Evolutionary conservation across 2,113 vertebrate species (phyloP).

Genomic region (Cyprinodon tularosa): DNA sequence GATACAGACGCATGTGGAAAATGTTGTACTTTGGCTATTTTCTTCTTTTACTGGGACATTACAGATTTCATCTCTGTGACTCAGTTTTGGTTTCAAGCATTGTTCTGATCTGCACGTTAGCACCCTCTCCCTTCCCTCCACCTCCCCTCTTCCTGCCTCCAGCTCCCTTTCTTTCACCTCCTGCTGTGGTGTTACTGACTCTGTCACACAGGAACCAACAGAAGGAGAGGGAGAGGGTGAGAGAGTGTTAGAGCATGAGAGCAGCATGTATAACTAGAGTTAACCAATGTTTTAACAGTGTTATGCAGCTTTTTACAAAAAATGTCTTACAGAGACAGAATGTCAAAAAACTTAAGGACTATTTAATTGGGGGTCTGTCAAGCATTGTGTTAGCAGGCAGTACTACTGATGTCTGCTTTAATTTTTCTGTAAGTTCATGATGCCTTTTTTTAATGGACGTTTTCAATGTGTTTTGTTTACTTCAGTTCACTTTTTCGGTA

Average conservation of each 20-base stretch:
- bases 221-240: slow-evolving; percentile 51
- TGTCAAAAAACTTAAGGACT: not conserved
- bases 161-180: slow-evolving; percentile 68
- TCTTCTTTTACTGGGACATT: slow-evolving; percentile 44
- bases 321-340: not conserved
- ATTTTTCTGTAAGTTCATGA: not conserved
- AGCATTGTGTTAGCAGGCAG: not conserved
- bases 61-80: slow-evolving; percentile 37
- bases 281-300: slow-evolving; percentile 47
- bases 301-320: slow-evolving; percentile 17
- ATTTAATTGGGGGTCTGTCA: not conserved
- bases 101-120: slow-evolving; percentile 60
- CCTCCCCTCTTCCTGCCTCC: slow-evolving; percentile 62
- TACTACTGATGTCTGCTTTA: not conserved
- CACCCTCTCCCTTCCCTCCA: slow-evolving; percentile 48
- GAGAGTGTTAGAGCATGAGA: slow-evolving; percentile 43
- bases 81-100: slow-evolving; percentile 38
- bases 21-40: slow-evolving; percentile 14
- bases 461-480: too few species aligned
- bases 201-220: slow-evolving; percentile 70
- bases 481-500: too few species aligned
- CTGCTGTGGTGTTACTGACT: slow-evolving; percentile 75
- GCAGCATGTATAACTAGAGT: slow-evolving; percentile 49
- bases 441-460: too few species aligned
- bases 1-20: slow-evolving; percentile 6